A percentile compares a stretch with the other conserved stretches of the same genome.
Conservation (phyloP, 2,888 invertebrate genomes). For the Pollenia griseotomentosa region DNA sequence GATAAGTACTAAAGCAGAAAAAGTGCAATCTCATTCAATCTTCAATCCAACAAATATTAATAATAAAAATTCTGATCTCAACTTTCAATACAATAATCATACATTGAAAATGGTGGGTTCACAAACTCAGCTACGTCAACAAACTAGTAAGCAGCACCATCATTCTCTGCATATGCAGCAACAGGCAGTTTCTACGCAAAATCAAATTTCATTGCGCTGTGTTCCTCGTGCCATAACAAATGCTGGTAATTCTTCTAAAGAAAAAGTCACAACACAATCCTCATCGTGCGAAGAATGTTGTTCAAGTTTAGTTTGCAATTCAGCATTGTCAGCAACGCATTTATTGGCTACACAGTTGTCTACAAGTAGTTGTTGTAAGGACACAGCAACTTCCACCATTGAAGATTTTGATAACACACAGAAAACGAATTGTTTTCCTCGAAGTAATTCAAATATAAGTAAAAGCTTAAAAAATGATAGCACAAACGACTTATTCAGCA, state of each 20-base stretch:
- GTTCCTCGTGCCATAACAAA: constrained; percentile 44
- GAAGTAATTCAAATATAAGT: constrained; percentile 40
- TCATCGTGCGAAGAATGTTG: constrained; percentile 64
- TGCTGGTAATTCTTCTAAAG: constrained; percentile 39
- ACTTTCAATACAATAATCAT: constrained; percentile 64
- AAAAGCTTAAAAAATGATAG: constrained; percentile 36
- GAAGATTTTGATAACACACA: constrained; percentile 38
- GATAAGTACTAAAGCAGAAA: not conserved
- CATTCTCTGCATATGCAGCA: constrained; percentile 62
- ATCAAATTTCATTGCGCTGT: constrained; percentile 39
- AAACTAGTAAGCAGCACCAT: constrained; percentile 58
- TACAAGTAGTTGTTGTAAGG: constrained; percentile 42
- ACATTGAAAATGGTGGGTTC: constrained; percentile 77
- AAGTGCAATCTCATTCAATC: not conserved
- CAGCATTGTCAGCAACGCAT: constrained; percentile 64
- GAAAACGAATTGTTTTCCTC: constrained; percentile 21
- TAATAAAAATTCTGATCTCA: constrained; percentile 22
- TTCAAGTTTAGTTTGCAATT: constrained; percentile 64
- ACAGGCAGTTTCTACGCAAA: constrained; percentile 42
- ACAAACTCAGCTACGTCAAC: constrained; percentile 68
- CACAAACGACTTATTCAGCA: constrained; percentile 40
- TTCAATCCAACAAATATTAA: constrained; percentile 13
- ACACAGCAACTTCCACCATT: constrained; percentile 28
- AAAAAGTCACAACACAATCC: constrained; percentile 47
- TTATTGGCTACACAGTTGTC: constrained; percentile 33